These are phyloP conservation scores for Melanotaenia trifasciata DNA, from an alignment of 2,797 vertebrate genomes.

Conservation along the genomic window DNA sequence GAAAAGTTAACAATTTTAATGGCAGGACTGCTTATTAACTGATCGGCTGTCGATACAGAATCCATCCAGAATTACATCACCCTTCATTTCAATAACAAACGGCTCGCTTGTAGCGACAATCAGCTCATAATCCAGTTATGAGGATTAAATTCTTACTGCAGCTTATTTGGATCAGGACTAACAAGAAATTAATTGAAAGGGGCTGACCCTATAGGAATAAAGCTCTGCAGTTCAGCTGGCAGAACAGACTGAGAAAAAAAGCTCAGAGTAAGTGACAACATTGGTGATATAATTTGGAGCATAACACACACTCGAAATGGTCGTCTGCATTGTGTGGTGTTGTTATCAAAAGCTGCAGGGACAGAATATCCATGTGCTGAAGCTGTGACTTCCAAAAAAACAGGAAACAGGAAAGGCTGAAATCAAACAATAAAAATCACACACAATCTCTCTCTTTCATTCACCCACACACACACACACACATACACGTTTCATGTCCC, in stretches of 20 bases:
- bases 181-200: slow-evolving; percentile 83
- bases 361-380: slow-evolving; percentile 43
- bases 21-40: slow-evolving; percentile 4
- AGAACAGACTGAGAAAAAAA: slow-evolving; percentile 67
- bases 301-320: slow-evolving; percentile 48
- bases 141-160: slow-evolving; percentile 81
- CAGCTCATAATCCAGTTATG: slow-evolving; percentile 81
- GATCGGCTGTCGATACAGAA: slow-evolving; percentile 45
- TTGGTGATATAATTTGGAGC: slow-evolving; percentile 69
- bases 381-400: slow-evolving; percentile 39
- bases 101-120: slow-evolving; percentile 65
- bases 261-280: slow-evolving; percentile 63
- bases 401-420: slow-evolving; percentile 37
- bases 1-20: slow-evolving; percentile 14
- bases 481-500: slow-evolving; percentile 32
- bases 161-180: slow-evolving; percentile 81
- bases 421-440: slow-evolving; percentile 42
- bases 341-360: slow-evolving; percentile 50
- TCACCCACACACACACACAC: slow-evolving; percentile 6
- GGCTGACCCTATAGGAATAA: slow-evolving; percentile 76
- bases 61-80: slow-evolving; percentile 57
- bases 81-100: slow-evolving; percentile 65
- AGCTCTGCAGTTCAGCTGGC: slow-evolving; percentile 57
- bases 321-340: slow-evolving; percentile 36
- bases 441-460: neutral